phyloP scores from a whole-genome alignment of 2,113 vertebrate species.

The Holacanthus passer region DNA sequence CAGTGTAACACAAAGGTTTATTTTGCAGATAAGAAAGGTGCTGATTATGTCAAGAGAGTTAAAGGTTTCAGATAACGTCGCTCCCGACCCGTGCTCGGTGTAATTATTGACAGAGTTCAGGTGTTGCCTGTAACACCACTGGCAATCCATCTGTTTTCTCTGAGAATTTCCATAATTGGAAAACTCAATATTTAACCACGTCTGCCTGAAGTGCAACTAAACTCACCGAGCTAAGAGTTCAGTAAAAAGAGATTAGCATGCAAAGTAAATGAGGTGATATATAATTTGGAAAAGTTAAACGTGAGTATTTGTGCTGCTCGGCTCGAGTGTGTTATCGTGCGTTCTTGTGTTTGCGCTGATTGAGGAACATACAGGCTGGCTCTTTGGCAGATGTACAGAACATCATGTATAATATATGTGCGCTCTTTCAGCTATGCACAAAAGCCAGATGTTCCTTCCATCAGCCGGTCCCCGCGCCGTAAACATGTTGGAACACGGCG shows the following conservation, averaged over 20 bases:
- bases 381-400: constrained; percentile 84
- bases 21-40: constrained; percentile 58
- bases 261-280: constrained; percentile 12
- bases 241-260: background rate
- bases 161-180: constrained; percentile 55
- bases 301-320: constrained; percentile 19
- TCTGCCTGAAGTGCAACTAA: constrained; percentile 38
- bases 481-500: constrained; percentile 77
- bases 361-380: constrained; percentile 69
- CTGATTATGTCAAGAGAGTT: constrained; percentile 70
- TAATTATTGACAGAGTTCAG: constrained; percentile 73
- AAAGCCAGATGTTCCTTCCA: constrained; percentile 85
- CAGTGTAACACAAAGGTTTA: constrained; percentile 50
- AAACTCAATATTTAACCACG: constrained; percentile 69
- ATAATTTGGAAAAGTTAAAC: constrained; percentile 10
- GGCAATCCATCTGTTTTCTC: constrained; percentile 75
- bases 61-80: constrained; percentile 49
- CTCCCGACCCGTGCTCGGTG: constrained; percentile 40
- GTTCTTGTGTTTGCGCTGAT: constrained; percentile 71
- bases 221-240: background rate
- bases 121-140: constrained; percentile 72
- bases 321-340: constrained; percentile 45
- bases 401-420: constrained; percentile 85
- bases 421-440: constrained; percentile 83
- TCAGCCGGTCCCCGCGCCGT: constrained; percentile 67